phyloP scores from a whole-genome alignment of 2,797 vertebrate species.

The Amblyraja radiata region DNA sequence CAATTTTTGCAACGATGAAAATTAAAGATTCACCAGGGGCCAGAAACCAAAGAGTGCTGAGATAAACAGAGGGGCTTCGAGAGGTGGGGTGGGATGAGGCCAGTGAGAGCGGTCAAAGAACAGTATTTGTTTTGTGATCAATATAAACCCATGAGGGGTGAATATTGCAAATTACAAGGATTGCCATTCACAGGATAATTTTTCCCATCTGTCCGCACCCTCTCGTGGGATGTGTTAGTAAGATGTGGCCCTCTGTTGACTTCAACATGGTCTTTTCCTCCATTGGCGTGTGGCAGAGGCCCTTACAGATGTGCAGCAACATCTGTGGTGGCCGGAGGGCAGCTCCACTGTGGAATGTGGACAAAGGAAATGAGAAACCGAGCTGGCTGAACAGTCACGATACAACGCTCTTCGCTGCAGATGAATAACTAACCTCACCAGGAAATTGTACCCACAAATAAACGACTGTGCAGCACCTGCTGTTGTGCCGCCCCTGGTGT shows the following conservation, averaged over 20 bases:
- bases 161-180: background rate
- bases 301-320: background rate
- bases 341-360: background rate
- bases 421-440: background rate
- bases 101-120: background rate
- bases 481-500: too few relatives aligned
- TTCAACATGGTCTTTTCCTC: background rate
- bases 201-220: background rate
- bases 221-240: background rate
- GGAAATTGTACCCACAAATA: background rate
- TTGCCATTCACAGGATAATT: background rate
- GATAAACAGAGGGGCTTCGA: background rate
- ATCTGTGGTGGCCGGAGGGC: background rate
- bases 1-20: too few relatives aligned
- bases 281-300: too few relatives aligned
- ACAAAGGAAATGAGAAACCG: background rate
- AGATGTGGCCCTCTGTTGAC: background rate
- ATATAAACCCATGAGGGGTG: background rate
- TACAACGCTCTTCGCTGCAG: background rate
- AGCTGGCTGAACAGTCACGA: background rate
- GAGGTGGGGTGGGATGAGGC: background rate
- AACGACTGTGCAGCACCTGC: too few relatives aligned
- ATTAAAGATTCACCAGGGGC: background rate
- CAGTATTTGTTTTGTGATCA: background rate
- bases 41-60: background rate